Evolutionary conservation across 2,113 vertebrate species (phyloP), one percentile per base, ranked within the genome.

Genomic region (Sterrhoptilus dennistouni): DNA sequence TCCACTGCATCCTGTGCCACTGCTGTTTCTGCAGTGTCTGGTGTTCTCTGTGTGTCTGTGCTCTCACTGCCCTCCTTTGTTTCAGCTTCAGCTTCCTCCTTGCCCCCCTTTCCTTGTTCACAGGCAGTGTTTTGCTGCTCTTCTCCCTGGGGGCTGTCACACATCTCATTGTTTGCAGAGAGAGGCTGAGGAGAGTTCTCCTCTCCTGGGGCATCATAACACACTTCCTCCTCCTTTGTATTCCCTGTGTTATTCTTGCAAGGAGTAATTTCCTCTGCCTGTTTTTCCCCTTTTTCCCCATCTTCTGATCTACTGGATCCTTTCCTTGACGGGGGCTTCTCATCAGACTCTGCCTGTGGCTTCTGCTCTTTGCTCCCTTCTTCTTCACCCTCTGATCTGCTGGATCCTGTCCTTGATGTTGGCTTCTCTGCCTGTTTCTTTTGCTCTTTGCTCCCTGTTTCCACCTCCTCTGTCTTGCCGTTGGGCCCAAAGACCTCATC

Each of bases 401-500:
- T 91, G 69, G 92, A 66, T 17, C 63, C 68, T 80, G 47, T 97
- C 64, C 93, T 89, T n/a, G 88, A 80, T 12, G 74, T 53, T 4
- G 61, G 53, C 44, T 95, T 95, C 69, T 94, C 90, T 15, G 5
- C 49, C 65, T 25, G 33, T 59, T 91, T 84, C 76, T 89, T 61
- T 11, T 40, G 45, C 47, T 78, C 86, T 68, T 85, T 92, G n/a
- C 76, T 91, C 28, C 24, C 82, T 9, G 50, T 77, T 64, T 85
- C 91, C 29, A 54, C 52, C 8, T 94, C 96, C 3, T 93, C 76
- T 38, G 71, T 33, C 80, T 94, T 91, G 76, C 72, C 92, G 60
- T 89, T 95, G 68, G 82, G 29, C 10, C 31, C 52, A 68, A 98
- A 97, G 33, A 97, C 94, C 20, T 97, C 96, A 21, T 97, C 97